These are phyloP conservation scores for Ochropacha duplaris DNA, from an alignment of 2,888 invertebrate species.

Conservation along the genomic window DNA sequence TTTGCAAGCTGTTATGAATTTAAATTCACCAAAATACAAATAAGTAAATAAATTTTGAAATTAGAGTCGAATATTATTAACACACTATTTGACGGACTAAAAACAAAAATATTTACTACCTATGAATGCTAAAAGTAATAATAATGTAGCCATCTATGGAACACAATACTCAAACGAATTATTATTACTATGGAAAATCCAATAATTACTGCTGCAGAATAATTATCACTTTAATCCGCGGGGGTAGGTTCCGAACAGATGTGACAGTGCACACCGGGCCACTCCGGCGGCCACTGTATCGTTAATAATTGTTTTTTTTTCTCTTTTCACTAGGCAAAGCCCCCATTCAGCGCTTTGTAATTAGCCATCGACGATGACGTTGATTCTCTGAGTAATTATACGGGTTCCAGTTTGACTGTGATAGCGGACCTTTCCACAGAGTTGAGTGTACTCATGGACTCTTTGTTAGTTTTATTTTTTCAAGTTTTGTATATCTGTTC, in stretches of 20 bases:
- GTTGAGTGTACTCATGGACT: conserved; percentile 43
- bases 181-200: conserved; percentile 65
- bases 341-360: conserved; percentile 78
- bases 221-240: conserved; percentile 80
- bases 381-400: conserved; percentile 74
- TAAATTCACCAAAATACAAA: not conserved
- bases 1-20: not conserved
- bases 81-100: too few species aligned
- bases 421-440: conserved; percentile 15
- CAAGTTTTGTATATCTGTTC: not conserved
- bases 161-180: conserved; percentile 37
- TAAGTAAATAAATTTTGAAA: not conserved
- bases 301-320: conserved; percentile 70
- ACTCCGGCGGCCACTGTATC: conserved; percentile 77
- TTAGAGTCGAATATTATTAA: not conserved
- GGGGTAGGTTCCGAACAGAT: conserved; percentile 70
- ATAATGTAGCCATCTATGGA: conserved; percentile 19
- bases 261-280: conserved; percentile 76
- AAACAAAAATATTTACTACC: too few species aligned
- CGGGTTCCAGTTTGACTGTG: conserved; percentile 53
- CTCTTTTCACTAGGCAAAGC: conserved; percentile 69
- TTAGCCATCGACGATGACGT: conserved; percentile 71
- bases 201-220: conserved; percentile 78
- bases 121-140: not conserved
- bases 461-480: conserved; percentile 17